Evolutionary conservation across 2,888 invertebrate species (phyloP), one percentile per base, ranked within the genome.

Genomic region (Frankliniella intonsa): DNA sequence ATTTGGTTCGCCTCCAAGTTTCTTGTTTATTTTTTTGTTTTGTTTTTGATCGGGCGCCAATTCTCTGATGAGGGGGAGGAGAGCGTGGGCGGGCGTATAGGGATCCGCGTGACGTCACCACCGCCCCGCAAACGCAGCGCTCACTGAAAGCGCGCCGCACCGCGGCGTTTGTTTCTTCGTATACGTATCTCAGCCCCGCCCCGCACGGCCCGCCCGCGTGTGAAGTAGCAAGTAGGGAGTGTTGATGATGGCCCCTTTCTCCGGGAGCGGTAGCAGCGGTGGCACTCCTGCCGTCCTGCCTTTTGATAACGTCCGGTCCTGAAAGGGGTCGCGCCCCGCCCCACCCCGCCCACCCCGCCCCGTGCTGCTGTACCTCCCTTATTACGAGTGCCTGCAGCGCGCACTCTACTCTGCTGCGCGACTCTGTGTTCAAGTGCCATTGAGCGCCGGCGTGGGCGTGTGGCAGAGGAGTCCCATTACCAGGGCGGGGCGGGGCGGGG

Each of bases 281-380:
- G 14, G 62, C 62, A 62, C 62, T 62, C n/a, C 62, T 17, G 62
- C 62, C 62, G 14, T 62, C 62, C 62, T 17, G 19, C n/a, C 62
- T n/a, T 76, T 76, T 76, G 69, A 76, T 76, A 76, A 76, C 69
- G 69, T 38, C 38, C 38, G 38, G 38, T 38, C 38, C 69, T 76
- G 69, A 76, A 76, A 76, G 69, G 69, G 69, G 69, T 76, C 22
- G n/a, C 69, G 22, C 25, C 62, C 62, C 62, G 17, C 17, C 5
- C 38, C 38, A 38, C 38, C 38, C 38, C 2, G 38, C 38, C 38
- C 38, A 5, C 38, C 38, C 38, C 38, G 38, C 38, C 38, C 38
- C 38, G 38, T 5, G 38, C 38, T 5, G 38, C 38, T 5, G 38
- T 38, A 38, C 5, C 38, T 5, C 38, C 69, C 69, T 76, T 25